A percentile compares a stretch with the other conserved stretches of the same genome.
Evolutionary conservation across 1,140 invertebrate species (phyloP).

Genomic region (Nomia melanderi): DNA sequence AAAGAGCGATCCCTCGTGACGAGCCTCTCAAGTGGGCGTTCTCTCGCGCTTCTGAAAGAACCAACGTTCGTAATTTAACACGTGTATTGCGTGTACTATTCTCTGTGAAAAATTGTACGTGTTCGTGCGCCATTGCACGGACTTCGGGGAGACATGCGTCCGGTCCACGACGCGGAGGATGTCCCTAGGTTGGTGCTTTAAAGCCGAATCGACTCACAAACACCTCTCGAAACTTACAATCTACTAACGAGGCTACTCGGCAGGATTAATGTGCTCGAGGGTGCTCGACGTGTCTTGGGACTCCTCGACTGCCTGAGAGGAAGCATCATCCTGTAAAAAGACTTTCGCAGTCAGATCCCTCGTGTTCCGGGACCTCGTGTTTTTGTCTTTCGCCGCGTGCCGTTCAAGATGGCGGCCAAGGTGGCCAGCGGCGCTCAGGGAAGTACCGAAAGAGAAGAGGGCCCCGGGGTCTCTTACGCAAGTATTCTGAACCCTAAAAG

Average conservation of each 20-base stretch:
- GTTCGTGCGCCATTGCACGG: constrained; percentile 19
- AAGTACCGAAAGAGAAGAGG: constrained; percentile 65
- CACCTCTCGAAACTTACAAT: neutral
- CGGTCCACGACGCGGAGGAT: constrained; percentile 7
- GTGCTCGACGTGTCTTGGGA: constrained; percentile 11
- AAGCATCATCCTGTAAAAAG: neutral
- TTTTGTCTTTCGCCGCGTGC: constrained; percentile 59
- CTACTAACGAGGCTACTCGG: neutral
- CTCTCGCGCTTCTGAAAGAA: neutral
- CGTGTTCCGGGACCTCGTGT: constrained; percentile 67
- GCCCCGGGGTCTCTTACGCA: constrained; percentile 79
- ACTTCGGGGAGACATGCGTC: constrained; percentile 12
- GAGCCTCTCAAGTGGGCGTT: constrained; percentile 15
- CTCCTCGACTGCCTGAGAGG: constrained; percentile 22
- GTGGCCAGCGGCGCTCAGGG: constrained; percentile 68
- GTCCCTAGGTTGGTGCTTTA: constrained; percentile 19
- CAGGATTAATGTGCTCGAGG: constrained; percentile 3
- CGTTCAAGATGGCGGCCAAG: constrained; percentile 76
- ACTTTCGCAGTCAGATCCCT: constrained; percentile 16
- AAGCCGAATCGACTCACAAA: constrained; percentile 8
- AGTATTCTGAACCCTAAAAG: constrained; percentile 80
- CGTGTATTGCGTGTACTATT: neutral
- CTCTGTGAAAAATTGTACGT: constrained; percentile 22
- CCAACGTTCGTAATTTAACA: neutral
- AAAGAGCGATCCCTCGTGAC: constrained; percentile 40